A percentile compares a stretch with the other conserved stretches of the same genome.
Evolutionary conservation across 1,140 invertebrate genomes (phyloP).

Genomic region (Temnothorax longispinosus): DNA sequence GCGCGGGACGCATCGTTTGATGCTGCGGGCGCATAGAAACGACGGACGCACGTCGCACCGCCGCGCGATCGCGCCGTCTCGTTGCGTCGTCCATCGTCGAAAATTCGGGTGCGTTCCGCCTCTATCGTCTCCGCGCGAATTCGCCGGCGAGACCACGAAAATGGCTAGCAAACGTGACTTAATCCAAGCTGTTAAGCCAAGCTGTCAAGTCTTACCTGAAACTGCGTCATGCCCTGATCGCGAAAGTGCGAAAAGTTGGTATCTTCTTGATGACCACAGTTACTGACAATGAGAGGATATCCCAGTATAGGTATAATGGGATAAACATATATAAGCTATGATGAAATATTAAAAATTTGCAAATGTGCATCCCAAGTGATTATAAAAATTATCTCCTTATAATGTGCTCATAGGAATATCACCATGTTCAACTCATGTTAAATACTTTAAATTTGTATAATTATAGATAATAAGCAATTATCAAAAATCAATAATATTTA

Average conservation of each 20-base stretch:
- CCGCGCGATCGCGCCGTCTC: constrained; percentile 42
- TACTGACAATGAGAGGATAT: neutral
- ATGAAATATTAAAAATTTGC: neutral
- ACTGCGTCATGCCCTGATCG: neutral
- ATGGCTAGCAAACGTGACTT: constrained; percentile 1
- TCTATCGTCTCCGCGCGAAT: constrained; percentile 48
- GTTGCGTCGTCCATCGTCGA: constrained; percentile 55
- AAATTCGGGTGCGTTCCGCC: constrained; percentile 35
- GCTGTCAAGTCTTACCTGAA: neutral
- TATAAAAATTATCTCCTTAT: neutral
- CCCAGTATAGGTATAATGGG: too few relatives aligned
- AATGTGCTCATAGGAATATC: neutral
- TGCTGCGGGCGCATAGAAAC: constrained; percentile 22
- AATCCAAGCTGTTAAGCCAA: neutral
- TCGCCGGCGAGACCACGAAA: neutral
- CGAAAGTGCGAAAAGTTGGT: neutral
- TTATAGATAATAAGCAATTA: neutral
- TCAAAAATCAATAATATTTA: neutral
- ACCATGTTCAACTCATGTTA: neutral
- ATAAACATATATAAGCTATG: neutral
- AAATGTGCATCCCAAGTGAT: neutral
- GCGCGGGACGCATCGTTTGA: constrained; percentile 31
- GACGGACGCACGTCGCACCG: constrained; percentile 17
- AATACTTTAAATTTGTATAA: neutral
- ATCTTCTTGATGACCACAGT: neutral